phyloP scores from a whole-genome alignment of 2,113 vertebrate species.

The Neolamprologus sp. region DNA sequence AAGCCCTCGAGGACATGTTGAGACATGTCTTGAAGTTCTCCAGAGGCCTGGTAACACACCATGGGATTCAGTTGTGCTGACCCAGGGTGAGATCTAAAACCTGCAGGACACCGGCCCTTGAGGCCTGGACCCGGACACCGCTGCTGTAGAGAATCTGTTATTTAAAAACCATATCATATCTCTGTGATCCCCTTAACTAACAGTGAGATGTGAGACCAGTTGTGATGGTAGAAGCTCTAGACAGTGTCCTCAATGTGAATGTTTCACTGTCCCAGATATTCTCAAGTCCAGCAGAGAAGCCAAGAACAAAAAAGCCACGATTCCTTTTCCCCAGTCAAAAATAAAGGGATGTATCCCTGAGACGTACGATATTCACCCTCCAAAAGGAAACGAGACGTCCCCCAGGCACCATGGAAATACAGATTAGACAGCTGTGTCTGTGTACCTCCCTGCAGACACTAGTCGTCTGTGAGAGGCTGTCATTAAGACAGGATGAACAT shows the following conservation, averaged over 20 bases:
- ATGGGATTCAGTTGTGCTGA: background rate
- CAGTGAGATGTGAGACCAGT: background rate
- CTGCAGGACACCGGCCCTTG: background rate
- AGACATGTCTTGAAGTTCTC: background rate
- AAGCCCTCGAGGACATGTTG: background rate
- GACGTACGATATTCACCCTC: slow-evolving; percentile 20
- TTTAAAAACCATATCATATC: background rate
- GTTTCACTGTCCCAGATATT: background rate
- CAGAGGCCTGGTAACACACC: background rate
- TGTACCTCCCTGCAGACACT: slow-evolving; percentile 9
- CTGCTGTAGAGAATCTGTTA: background rate
- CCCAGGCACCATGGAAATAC: slow-evolving; percentile 67
- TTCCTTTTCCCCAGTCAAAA: slow-evolving; percentile 25
- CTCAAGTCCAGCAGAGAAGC: slow-evolving; percentile 9
- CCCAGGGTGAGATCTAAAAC: background rate
- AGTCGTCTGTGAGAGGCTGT: background rate
- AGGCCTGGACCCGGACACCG: background rate
- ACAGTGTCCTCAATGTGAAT: background rate
- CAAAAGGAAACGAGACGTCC: slow-evolving; percentile 72
- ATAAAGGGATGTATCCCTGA: slow-evolving; percentile 62
- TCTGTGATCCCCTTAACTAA: background rate
- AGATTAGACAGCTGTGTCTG: slow-evolving; percentile 69
- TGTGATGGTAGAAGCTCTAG: background rate
- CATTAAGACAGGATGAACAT: background rate
- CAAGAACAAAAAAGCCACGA: background rate